These are phyloP conservation scores for Lepidocyrtoides sp. DNA, from an alignment of 2,888 invertebrate genomes.

Conservation along the genomic window DNA sequence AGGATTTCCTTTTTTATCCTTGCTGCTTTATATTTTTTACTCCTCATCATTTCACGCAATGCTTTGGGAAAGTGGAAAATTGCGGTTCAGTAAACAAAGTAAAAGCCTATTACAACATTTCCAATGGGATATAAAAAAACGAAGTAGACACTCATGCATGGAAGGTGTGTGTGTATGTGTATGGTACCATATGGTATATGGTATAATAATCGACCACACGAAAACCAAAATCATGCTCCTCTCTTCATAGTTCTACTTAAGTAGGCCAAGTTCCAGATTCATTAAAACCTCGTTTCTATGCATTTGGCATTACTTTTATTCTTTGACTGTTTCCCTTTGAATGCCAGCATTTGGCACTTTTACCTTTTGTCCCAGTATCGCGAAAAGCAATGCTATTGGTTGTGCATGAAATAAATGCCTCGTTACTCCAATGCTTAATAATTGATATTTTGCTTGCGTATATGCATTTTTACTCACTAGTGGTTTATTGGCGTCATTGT, in stretches of 20 bases:
- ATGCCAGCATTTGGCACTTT: too few species aligned
- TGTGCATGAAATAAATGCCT: too few species aligned
- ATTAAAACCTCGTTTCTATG: background rate
- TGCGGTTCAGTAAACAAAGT: background rate
- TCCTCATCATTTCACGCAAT: constrained; percentile 4
- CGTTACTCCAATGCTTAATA: too few species aligned
- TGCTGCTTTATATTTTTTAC: background rate
- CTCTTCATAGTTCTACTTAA: background rate
- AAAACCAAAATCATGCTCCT: background rate
- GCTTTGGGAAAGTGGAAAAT: background rate
- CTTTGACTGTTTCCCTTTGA: too few species aligned
- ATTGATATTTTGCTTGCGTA: too few species aligned
- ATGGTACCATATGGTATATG: background rate
- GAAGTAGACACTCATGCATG: background rate
- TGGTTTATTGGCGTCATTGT: too few species aligned
- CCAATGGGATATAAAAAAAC: background rate
- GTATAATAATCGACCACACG: background rate
- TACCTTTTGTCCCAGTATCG: too few species aligned
- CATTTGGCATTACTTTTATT: background rate
- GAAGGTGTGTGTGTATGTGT: background rate
- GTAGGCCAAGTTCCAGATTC: background rate
- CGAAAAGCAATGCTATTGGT: too few species aligned
- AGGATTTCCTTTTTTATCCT: constrained; percentile 12
- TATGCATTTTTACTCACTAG: too few species aligned
- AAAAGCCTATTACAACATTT: background rate